These are phyloP conservation scores for Xyrichtys novacula DNA, from an alignment of 2,797 vertebrate genomes.

Conservation along the genomic window DNA sequence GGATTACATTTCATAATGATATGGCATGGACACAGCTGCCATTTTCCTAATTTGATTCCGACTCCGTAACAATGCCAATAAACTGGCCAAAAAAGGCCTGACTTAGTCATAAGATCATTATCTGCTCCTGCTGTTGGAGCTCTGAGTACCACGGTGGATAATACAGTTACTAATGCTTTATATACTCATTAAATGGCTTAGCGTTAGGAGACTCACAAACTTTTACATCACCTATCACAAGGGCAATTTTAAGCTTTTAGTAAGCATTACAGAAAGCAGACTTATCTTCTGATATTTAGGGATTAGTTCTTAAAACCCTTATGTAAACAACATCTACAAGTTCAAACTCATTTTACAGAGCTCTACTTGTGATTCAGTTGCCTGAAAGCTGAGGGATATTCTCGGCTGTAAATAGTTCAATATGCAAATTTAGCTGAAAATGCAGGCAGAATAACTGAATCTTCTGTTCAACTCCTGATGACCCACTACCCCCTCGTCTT, in stretches of 20 bases:
- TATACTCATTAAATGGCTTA: conserved; percentile 47
- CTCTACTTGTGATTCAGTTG: not conserved
- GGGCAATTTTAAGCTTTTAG: conserved; percentile 9
- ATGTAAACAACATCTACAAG: conserved; percentile 2
- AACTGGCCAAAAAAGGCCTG: conserved; percentile 77
- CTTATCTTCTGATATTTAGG: not conserved
- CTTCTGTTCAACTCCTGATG: conserved; percentile 6
- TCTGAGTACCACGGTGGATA: conserved; percentile 43
- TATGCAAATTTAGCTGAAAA: conserved; percentile 6
- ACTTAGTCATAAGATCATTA: conserved; percentile 76
- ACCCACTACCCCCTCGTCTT: conserved; percentile 6
- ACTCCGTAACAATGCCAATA: conserved; percentile 77
- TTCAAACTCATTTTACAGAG: conserved; percentile 19
- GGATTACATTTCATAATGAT: conserved; percentile 82
- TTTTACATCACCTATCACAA: conserved; percentile 17
- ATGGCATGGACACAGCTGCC: conserved; percentile 81
- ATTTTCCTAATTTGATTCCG: conserved; percentile 82
- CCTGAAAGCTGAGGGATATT: conserved; percentile 1
- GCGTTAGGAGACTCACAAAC: conserved; percentile 36
- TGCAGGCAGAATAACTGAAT: conserved; percentile 12
- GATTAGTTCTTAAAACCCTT: not conserved
- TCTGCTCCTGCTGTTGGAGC: conserved; percentile 54
- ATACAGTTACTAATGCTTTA: conserved; percentile 63
- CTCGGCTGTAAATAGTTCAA: conserved; percentile 9
- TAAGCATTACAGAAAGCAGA: not conserved